Conservation (phyloP, 2,113 vertebrate species). For the Crotophaga sulcirostris region DNA sequence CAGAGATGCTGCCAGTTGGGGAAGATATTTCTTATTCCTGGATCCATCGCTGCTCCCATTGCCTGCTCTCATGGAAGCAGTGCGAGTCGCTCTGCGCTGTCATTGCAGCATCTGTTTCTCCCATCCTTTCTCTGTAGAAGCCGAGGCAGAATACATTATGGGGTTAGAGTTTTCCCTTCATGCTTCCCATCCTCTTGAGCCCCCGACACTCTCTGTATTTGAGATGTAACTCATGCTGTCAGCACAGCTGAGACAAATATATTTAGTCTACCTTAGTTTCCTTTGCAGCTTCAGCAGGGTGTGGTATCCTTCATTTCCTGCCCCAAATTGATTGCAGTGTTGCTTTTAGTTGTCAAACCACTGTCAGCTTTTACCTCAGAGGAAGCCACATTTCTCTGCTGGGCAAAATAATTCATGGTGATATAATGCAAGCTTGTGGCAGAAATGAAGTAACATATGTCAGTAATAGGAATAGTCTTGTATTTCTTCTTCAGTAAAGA, state of each 20-base stretch:
- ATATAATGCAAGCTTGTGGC: background rate
- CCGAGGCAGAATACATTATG: background rate
- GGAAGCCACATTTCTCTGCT: background rate
- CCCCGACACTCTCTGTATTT: background rate
- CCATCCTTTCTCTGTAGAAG: background rate
- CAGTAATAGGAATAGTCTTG: background rate
- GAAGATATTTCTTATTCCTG: background rate
- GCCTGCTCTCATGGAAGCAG: background rate
- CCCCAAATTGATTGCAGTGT: background rate
- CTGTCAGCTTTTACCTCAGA: background rate
- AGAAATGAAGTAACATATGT: background rate
- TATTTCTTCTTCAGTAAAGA: background rate
- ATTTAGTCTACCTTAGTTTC: conserved; percentile 24
- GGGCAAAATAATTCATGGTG: conserved; percentile 14
- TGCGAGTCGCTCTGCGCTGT: background rate
- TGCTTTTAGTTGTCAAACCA: conserved; percentile 2
- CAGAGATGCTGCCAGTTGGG: background rate
- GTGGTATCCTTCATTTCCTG: background rate
- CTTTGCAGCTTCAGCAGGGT: background rate
- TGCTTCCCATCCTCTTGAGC: background rate
- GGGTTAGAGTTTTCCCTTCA: background rate
- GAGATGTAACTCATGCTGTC: background rate
- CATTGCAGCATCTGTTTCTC: background rate
- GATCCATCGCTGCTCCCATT: background rate
- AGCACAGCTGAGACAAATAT: background rate